phyloP scores from a whole-genome alignment of 2,797 vertebrate genomes.

The Synaphobranchus kaupii region DNA sequence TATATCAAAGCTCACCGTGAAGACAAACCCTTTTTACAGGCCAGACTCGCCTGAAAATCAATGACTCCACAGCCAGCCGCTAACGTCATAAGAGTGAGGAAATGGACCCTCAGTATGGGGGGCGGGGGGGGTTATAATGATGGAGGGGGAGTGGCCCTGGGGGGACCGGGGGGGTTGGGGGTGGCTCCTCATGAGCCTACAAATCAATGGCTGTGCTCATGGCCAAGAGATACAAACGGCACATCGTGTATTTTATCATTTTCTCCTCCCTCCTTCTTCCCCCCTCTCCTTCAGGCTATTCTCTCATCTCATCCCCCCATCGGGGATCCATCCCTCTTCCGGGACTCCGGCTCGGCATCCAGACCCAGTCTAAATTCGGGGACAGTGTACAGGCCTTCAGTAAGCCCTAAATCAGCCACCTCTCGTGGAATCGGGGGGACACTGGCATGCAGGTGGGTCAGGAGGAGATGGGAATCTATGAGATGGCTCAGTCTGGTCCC shows the following conservation, averaged over 20 bases:
- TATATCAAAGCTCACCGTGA: neutral
- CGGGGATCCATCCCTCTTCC: constrained; percentile 33
- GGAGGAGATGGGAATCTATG: constrained; percentile 16
- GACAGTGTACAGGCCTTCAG: neutral
- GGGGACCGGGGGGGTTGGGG: neutral
- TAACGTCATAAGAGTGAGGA: constrained; percentile 40
- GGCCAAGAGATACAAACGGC: constrained; percentile 50
- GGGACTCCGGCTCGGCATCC: constrained; percentile 43
- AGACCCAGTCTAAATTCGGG: neutral
- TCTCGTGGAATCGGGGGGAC: constrained; percentile 11
- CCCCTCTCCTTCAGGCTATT: constrained; percentile 16
- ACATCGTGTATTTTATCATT: constrained; percentile 48
- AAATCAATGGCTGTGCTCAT: constrained; percentile 62
- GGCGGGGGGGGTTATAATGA: constrained; percentile 20
- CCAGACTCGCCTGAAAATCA: constrained; percentile 21
- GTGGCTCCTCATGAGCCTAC: constrained; percentile 39
- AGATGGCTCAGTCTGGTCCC: constrained; percentile 18
- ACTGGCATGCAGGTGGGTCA: neutral
- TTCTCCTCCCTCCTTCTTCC: constrained; percentile 19
- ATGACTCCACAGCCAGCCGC: constrained; percentile 51
- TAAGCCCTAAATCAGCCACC: constrained; percentile 41
- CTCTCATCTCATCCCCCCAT: neutral
- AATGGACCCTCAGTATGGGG: constrained; percentile 45
- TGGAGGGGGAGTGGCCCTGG: neutral
- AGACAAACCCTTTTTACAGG: neutral